Base-by-base conservation (phyloP, 2,797 vertebrate genomes). In the Argya squamiceps region DNA sequence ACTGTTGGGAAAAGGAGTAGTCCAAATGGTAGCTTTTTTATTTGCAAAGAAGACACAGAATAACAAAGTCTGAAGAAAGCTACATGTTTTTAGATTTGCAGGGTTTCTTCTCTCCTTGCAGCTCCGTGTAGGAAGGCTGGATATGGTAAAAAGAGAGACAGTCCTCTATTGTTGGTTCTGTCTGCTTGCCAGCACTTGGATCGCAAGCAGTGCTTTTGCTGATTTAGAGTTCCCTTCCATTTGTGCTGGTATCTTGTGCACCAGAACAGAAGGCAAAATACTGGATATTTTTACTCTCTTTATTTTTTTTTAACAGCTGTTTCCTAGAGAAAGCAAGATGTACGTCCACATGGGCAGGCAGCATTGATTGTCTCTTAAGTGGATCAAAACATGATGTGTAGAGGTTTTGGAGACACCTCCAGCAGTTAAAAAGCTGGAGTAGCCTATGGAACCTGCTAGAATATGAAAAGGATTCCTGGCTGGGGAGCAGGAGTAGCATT, bases 301-400 rank as follows among this genome's bases (percentile, higher is more conserved):
- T 22, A 22, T 34, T 18, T n/a, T 47, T 26, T 34, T 59, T 55
- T 27, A 30, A 7, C 50, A 70, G 26, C 37, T 27, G 32, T 26
- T 83, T 76, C 34, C 43, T 68, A 43, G 27, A 52, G 16, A 37
- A 37, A 39, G 12, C 62, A 60, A 63, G 7, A 15, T 2, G 1
- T 29, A 12, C 0, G 0, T 68, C 73, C 34, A 71, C 9, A 7
- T 9, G n/a, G 41, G 26, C 71, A 82, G 20, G 43, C 24, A 76
- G 29, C 9, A 7, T 2, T 30, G 37, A 18, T 11, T 76, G n/a
- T 46, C 32, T 85, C n/a, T 53, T 56, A 68, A n/a, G 58, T 56
- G 2, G 1, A 52, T 24, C 8, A 44, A 76, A 85, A 18, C 24
- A 32, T n/a, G 52, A 65, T 10, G 7, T 30, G 15, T 70, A 46